phyloP scores from a whole-genome alignment of 2,113 vertebrate species.

The Zosterops borbonicus region DNA sequence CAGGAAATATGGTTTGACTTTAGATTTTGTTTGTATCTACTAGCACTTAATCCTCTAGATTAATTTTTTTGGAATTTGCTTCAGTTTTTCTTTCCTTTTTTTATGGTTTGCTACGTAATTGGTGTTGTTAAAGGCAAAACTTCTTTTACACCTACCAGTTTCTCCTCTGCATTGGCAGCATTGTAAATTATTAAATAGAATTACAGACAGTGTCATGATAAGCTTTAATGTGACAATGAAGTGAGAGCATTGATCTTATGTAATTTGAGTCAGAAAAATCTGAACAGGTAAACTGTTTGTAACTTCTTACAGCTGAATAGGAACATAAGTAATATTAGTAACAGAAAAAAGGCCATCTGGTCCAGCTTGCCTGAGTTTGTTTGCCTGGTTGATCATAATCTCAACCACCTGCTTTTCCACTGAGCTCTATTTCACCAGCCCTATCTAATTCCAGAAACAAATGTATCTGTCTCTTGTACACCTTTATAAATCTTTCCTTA shows the following conservation, averaged over 20 bases:
- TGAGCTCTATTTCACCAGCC: not conserved
- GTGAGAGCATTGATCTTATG: slow-evolving; percentile 66
- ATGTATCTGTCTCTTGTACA: slow-evolving; percentile 46
- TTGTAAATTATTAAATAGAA: slow-evolving; percentile 60
- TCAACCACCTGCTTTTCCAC: slow-evolving; percentile 63
- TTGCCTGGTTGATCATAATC: slow-evolving; percentile 58
- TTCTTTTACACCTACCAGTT: not conserved
- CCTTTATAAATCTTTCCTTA: slow-evolving; percentile 59
- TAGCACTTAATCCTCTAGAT: slow-evolving; percentile 9
- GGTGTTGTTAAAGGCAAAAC: not conserved
- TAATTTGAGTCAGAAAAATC: slow-evolving; percentile 65
- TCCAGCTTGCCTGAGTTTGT: slow-evolving; percentile 21
- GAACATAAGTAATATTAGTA: slow-evolving; percentile 61
- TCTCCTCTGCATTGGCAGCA: slow-evolving; percentile 7
- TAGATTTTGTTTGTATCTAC: slow-evolving; percentile 1
- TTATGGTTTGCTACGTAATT: not conserved
- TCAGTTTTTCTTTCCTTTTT: not conserved
- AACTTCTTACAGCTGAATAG: slow-evolving; percentile 64
- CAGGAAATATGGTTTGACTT: slow-evolving; percentile 24
- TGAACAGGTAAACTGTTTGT: slow-evolving; percentile 64
- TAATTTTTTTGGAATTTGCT: not conserved
- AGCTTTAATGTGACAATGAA: slow-evolving; percentile 61
- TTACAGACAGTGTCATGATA: slow-evolving; percentile 58
- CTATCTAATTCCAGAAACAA: slow-evolving; percentile 50
- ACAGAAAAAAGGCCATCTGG: slow-evolving; percentile 57